phyloP scores from a whole-genome alignment of 2,888 invertebrate genomes.

The Therioaphis trifolii region DNA sequence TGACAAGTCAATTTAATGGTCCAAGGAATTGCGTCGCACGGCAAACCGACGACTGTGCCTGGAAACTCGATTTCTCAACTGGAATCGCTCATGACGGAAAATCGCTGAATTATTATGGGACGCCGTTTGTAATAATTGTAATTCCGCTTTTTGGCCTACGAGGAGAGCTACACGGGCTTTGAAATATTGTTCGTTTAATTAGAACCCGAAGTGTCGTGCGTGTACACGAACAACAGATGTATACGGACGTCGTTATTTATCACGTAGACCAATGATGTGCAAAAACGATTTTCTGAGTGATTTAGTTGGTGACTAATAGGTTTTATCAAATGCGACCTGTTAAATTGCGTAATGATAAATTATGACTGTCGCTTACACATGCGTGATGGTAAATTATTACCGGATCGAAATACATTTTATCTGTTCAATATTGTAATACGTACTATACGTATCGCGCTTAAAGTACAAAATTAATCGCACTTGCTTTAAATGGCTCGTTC shows the following conservation, averaged over 20 bases:
- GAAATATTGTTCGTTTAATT: background rate
- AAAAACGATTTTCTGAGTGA: background rate
- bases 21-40: background rate
- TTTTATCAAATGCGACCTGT: no score
- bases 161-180: background rate
- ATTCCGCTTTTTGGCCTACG: background rate
- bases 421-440: no score
- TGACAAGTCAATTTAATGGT: background rate
- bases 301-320: no score
- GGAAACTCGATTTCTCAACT: background rate
- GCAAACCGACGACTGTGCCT: background rate
- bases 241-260: no score
- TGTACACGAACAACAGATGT: background rate
- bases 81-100: background rate
- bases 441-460: no score
- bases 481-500: no score
- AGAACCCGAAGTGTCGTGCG: background rate
- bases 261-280: background rate
- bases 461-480: no score
- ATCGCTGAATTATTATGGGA: background rate
- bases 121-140: background rate
- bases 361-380: no score
- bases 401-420: no score
- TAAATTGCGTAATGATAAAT: no score
- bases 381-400: no score